These are phyloP conservation scores for Microctonus hyperodae DNA, from an alignment of 2,888 invertebrate genomes.

Conservation along the genomic window DNA sequence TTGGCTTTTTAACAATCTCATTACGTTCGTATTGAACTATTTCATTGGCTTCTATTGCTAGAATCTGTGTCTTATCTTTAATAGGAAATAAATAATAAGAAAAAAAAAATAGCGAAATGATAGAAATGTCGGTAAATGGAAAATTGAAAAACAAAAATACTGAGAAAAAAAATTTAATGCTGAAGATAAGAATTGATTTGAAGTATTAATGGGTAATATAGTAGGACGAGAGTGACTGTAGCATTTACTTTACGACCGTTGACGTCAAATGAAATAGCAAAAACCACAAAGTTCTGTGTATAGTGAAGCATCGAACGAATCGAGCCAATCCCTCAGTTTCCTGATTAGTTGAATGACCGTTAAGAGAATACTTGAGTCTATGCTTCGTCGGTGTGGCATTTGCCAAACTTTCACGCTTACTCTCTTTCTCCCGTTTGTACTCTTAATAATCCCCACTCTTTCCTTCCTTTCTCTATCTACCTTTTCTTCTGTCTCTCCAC, in stretches of 20 bases:
- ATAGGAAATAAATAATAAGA: background rate
- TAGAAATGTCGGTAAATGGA: background rate
- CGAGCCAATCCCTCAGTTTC: conserved; percentile 21
- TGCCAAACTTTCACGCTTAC: conserved; percentile 31
- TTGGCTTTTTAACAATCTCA: background rate
- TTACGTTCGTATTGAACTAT: no score
- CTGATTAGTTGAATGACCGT: conserved; percentile 40
- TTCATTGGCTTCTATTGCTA: no score
- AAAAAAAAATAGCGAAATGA: background rate
- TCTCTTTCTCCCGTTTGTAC: background rate
- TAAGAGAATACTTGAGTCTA: conserved; percentile 35
- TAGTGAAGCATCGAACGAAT: background rate
- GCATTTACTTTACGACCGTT: conserved; percentile 1
- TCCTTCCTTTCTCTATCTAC: background rate
- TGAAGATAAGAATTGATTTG: background rate
- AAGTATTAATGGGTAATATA: background rate
- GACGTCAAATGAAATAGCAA: conserved; percentile 5
- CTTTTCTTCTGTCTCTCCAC: no score
- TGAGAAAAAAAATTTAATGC: background rate
- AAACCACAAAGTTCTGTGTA: background rate
- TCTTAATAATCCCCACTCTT: background rate
- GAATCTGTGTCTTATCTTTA: no score
- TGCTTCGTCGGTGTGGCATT: conserved; percentile 17
- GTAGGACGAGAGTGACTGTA: background rate
- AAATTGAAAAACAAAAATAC: background rate